Evolutionary conservation across 2,888 invertebrate genomes (phyloP).

Genomic region (Drosophila acutilabella): DNA sequence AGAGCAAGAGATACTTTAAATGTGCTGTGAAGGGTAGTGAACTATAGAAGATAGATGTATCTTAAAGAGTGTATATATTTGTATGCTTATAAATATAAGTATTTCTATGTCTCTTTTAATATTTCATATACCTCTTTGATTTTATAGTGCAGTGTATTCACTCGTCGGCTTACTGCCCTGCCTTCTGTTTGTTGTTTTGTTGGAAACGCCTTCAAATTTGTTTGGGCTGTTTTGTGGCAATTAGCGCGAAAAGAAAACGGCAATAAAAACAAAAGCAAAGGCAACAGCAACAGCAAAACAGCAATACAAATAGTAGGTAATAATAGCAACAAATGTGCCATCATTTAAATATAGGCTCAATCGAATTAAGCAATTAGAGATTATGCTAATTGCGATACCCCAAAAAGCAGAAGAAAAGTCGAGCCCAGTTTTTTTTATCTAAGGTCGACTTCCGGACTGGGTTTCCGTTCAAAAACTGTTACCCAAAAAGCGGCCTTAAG

Average conservation of each 20-base stretch:
- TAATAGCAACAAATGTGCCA: constrained; percentile 41
- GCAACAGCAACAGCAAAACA: constrained; percentile 1
- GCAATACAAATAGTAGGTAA: constrained; percentile 16
- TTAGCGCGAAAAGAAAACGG: constrained; percentile 47
- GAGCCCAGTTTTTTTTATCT: constrained; percentile 36
- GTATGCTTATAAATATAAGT: neutral
- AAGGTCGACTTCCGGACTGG: constrained; percentile 65
- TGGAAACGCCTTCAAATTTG: constrained; percentile 42
- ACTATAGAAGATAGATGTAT: no score
- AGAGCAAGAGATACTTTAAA: constrained; percentile 19
- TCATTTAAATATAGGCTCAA: constrained; percentile 49
- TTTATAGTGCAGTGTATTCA: constrained; percentile 8
- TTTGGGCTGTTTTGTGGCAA: constrained; percentile 53
- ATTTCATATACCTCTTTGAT: neutral
- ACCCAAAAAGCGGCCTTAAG: constrained; percentile 33
- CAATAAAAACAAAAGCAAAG: constrained; percentile 11
- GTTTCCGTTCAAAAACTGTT: constrained; percentile 42
- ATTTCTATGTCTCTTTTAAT: neutral
- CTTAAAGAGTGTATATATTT: neutral
- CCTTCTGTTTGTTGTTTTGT: constrained; percentile 2
- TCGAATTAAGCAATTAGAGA: constrained; percentile 66
- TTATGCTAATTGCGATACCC: constrained; percentile 59
- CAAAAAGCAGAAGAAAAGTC: neutral
- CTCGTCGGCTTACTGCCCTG: neutral
- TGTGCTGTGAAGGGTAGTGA: constrained; percentile 12